Conservation (phyloP, 37 sponge, comb jelly and placozoan genomes). For the Theonella swinhoei region DNA sequence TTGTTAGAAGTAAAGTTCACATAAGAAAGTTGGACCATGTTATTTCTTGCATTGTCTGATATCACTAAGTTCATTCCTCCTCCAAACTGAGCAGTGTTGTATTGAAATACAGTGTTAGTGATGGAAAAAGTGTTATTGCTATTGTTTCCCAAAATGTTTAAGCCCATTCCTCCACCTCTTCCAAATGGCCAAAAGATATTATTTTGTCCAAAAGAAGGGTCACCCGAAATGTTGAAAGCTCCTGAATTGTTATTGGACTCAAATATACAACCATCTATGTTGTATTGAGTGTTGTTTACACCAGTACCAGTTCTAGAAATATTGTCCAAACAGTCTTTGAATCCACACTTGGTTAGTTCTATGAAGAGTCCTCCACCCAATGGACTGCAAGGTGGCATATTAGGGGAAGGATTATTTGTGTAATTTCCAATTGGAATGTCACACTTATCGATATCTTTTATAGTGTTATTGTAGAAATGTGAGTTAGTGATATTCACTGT, state of each 20-base stretch:
- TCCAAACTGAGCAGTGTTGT: slow-evolving; percentile 28
- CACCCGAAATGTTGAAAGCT: not conserved
- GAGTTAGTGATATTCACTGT: not conserved
- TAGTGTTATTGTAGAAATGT: not conserved
- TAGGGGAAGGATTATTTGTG: no score
- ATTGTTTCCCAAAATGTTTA: not conserved
- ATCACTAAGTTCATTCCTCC: slow-evolving; percentile 24
- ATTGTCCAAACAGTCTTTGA: not conserved
- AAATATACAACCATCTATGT: slow-evolving; percentile 6
- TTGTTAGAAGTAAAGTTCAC: not conserved
- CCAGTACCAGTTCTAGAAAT: not conserved
- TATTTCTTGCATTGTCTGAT: not conserved
- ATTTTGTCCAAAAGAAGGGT: not conserved
- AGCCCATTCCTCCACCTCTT: slow-evolving; percentile 21
- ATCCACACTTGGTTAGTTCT: slow-evolving; percentile 2
- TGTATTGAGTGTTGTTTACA: not conserved
- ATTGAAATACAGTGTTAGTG: not conserved
- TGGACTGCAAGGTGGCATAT: no score
- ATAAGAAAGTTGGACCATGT: not conserved
- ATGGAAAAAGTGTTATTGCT: not conserved
- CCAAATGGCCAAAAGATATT: slow-evolving; percentile 29
- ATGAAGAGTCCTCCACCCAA: slow-evolving; percentile 10
- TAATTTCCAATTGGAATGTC: not conserved
- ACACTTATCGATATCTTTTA: not conserved
- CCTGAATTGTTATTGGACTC: not conserved